A percentile compares a stretch with the other conserved stretches of the same genome.
Conservation (phyloP, 2,113 vertebrate species). For the Oreochromis tanganicae region DNA sequence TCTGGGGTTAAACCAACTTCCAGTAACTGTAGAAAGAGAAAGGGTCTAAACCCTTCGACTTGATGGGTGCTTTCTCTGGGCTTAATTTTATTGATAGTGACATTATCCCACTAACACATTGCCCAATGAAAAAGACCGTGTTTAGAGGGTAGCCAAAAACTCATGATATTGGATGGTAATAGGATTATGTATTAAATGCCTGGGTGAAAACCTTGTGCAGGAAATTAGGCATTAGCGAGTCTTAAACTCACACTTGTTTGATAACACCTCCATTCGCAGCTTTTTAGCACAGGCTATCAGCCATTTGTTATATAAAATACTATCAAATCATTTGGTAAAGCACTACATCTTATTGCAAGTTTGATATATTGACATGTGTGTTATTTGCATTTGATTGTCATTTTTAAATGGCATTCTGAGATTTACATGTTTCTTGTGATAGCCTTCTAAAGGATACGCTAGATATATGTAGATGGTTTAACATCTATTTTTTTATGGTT, state of each 20-base stretch:
- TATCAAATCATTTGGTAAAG: neutral
- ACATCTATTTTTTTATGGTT: neutral
- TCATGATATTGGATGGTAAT: constrained; percentile 7
- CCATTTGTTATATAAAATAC: neutral
- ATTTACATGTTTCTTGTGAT: neutral
- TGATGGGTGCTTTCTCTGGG: neutral
- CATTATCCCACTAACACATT: neutral
- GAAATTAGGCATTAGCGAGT: constrained; percentile 11
- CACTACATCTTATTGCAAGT: neutral
- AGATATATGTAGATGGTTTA: neutral
- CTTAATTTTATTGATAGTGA: constrained; percentile 30
- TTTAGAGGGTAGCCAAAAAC: constrained; percentile 9
- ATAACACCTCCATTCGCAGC: neutral
- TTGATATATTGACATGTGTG: neutral
- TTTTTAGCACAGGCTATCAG: neutral
- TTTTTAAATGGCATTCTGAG: neutral
- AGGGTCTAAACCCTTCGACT: neutral
- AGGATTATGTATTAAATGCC: constrained; percentile 31
- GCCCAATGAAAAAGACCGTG: neutral
- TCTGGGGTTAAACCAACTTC: constrained; percentile 19
- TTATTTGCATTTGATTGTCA: neutral
- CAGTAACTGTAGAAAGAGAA: constrained; percentile 19
- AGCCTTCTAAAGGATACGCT: accelerated
- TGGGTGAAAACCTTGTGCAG: neutral
- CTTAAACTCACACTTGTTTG: neutral